A percentile compares a stretch with the other conserved stretches of the same genome.
These are phyloP conservation scores for Siniperca chuatsi DNA, from an alignment of 2,113 vertebrate genomes.

Conservation along the genomic window DNA sequence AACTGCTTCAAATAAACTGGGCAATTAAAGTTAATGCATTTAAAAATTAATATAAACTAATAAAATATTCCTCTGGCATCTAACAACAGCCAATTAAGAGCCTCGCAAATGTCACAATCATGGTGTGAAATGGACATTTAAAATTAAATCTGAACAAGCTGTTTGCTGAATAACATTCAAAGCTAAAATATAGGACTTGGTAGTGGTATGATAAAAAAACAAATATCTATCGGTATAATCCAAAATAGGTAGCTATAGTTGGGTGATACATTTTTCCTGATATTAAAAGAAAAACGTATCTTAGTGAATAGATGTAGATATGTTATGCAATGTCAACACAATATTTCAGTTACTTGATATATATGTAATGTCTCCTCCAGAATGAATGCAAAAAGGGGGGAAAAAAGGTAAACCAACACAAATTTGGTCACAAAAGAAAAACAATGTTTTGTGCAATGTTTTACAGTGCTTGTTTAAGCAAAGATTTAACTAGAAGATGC, in stretches of 20 bases:
- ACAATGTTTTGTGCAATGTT: neutral
- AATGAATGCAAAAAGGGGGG: neutral
- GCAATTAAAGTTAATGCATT: neutral
- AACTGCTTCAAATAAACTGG: neutral
- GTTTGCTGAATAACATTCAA: neutral
- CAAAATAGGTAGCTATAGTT: neutral
- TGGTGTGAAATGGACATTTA: conserved; percentile 1
- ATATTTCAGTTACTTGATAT: neutral
- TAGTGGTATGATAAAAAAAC: no score
- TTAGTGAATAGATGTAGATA: neutral
- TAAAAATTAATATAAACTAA: neutral
- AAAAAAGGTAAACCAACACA: no score
- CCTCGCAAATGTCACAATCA: neutral
- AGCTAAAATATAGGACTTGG: no score
- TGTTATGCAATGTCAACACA: neutral
- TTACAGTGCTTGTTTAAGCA: neutral
- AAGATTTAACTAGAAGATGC: neutral
- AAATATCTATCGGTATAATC: neutral
- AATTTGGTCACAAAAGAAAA: neutral
- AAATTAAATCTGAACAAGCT: neutral
- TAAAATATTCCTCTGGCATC: neutral
- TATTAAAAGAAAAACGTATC: neutral
- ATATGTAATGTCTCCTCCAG: neutral
- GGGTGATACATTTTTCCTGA: neutral
- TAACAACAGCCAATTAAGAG: neutral